phyloP scores from a whole-genome alignment of 2,888 invertebrate species.

The Diachrysia chrysitis region DNA sequence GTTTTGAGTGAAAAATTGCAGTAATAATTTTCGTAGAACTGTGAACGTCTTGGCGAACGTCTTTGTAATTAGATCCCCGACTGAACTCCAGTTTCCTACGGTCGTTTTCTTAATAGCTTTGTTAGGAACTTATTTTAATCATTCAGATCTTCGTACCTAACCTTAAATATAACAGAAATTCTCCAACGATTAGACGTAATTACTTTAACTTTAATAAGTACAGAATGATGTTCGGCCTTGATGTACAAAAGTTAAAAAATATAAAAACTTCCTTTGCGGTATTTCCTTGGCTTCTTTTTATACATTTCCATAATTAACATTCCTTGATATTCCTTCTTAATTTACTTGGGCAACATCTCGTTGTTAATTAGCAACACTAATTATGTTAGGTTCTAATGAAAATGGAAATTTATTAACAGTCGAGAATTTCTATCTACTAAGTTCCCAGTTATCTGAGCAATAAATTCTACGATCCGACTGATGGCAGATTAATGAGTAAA shows the following conservation, averaged over 20 bases:
- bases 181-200: constrained; percentile 39
- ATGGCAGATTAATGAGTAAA: constrained; percentile 77
- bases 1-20: constrained; percentile 84
- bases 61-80: constrained; percentile 79
- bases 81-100: constrained; percentile 71
- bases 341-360: constrained; percentile 42
- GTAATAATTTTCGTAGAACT: constrained; percentile 81
- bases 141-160: constrained; percentile 41
- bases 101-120: constrained; percentile 76
- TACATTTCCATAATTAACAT: constrained; percentile 44
- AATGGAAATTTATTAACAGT: constrained; percentile 69
- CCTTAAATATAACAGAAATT: constrained; percentile 24
- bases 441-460: constrained; percentile 72
- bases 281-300: constrained; percentile 23
- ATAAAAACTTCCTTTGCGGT: constrained; percentile 30
- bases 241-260: constrained; percentile 20
- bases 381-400: constrained; percentile 68
- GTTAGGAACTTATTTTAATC: constrained; percentile 71
- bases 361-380: constrained; percentile 64
- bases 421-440: constrained; percentile 67
- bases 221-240: constrained; percentile 17
- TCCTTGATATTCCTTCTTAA: constrained; percentile 53
- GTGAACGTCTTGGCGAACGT: constrained; percentile 74
- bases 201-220: constrained; percentile 20
- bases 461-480: constrained; percentile 72